A percentile compares a stretch with the other conserved stretches of the same genome.
phyloP scores from a whole-genome alignment of 2,888 invertebrate species.

The Microplitis manilae region DNA sequence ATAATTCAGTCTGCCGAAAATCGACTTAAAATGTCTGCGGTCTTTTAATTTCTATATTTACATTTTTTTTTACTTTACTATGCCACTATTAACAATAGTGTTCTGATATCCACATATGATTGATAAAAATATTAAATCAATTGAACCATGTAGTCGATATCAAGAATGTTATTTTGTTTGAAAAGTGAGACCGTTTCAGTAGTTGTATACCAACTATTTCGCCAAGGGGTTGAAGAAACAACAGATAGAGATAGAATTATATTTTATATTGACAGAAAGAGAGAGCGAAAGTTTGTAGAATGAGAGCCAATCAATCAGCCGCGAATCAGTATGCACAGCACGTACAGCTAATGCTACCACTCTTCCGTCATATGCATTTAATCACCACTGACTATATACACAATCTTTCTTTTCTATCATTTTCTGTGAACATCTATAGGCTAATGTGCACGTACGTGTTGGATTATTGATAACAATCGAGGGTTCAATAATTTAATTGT shows the following conservation, averaged over 20 bases:
- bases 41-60: too few species aligned
- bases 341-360: slow-evolving; percentile 71
- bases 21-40: too few species aligned
- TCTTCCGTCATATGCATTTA: slow-evolving; percentile 72
- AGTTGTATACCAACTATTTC: background rate
- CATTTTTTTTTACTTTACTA: too few species aligned
- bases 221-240: background rate
- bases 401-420: slow-evolving; percentile 3
- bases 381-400: slow-evolving; percentile 57
- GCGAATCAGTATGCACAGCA: slow-evolving; percentile 72
- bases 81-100: too few species aligned
- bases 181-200: background rate
- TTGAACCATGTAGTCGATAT: background rate
- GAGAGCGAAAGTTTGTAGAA: slow-evolving; percentile 59
- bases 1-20: too few species aligned
- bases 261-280: slow-evolving; percentile 31
- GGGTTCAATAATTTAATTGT: background rate
- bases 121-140: too few species aligned
- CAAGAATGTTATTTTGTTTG: background rate
- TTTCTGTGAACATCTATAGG: background rate
- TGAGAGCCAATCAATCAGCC: slow-evolving; percentile 71
- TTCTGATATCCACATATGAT: too few species aligned
- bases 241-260: background rate
- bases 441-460: background rate
- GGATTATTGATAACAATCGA: background rate